Evolutionary conservation across 1,140 invertebrate species (phyloP).

Genomic region (Micrasema minimum): DNA sequence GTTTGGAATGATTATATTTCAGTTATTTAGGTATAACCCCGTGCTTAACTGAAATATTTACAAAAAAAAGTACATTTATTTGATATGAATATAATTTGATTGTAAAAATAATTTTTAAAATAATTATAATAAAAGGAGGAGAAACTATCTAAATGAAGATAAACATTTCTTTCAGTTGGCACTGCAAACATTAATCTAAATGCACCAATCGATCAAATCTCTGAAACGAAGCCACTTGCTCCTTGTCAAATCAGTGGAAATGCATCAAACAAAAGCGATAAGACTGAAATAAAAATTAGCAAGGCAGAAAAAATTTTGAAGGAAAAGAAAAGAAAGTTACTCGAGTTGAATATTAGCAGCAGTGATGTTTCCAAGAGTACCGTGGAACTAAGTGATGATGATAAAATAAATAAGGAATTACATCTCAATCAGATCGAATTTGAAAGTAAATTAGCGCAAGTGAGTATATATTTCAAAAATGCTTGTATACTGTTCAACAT

Average conservation of each 20-base stretch:
- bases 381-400: background rate
- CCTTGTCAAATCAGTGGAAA: background rate
- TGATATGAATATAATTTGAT: no score
- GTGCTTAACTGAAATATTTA: no score
- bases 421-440: background rate
- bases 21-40: no score
- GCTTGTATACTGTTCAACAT: no score
- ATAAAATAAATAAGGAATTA: slow-evolving; percentile 1
- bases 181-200: slow-evolving; percentile 1
- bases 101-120: no score
- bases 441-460: slow-evolving; percentile 18
- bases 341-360: background rate
- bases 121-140: no score
- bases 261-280: background rate
- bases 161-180: slow-evolving; percentile 1
- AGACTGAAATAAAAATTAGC: background rate
- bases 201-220: background rate
- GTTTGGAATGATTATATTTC: no score
- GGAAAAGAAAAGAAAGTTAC: slow-evolving; percentile 13
- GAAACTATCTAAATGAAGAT: no score
- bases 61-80: no score
- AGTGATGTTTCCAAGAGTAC: slow-evolving; percentile 6
- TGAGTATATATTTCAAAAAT: no score
- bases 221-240: background rate
- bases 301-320: slow-evolving; percentile 13